Evolutionary conservation across 2,113 vertebrate genomes (phyloP).

Genomic region (Nycticryphes semicollaris): DNA sequence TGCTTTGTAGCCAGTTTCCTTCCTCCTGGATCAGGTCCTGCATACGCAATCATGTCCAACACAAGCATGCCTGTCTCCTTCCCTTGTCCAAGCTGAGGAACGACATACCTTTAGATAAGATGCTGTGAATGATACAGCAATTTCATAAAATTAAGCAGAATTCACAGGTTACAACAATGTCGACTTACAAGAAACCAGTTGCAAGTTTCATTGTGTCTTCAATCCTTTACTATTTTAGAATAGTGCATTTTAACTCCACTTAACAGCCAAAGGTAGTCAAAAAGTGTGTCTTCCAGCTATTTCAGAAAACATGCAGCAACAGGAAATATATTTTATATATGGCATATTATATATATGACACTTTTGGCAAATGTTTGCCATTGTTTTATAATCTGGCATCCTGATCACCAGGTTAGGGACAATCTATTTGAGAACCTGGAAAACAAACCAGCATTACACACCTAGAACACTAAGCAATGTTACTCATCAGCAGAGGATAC

Average conservation of each 20-base stretch:
- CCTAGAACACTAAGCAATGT: background rate
- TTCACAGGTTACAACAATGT: background rate
- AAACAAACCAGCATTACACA: background rate
- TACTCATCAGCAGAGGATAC: background rate
- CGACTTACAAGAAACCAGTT: background rate
- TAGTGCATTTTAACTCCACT: background rate
- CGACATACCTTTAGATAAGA: background rate
- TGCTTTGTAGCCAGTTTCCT: background rate
- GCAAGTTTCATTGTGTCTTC: background rate
- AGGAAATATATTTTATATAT: background rate
- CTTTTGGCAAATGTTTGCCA: background rate
- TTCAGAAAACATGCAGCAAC: background rate
- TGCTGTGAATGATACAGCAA: background rate
- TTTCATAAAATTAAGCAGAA: background rate
- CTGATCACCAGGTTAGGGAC: background rate
- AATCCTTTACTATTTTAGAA: background rate
- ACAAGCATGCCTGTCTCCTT: background rate
- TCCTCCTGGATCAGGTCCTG: background rate
- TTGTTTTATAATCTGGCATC: conserved; percentile 3
- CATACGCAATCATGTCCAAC: background rate
- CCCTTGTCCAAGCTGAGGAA: background rate
- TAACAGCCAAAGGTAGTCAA: background rate
- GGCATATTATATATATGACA: background rate
- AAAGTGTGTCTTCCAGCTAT: background rate
- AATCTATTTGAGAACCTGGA: background rate